A percentile compares a stretch with the other conserved stretches of the same genome.
Evolutionary conservation across 2,888 invertebrate genomes (phyloP).

Genomic region (Brenthis hecate): DNA sequence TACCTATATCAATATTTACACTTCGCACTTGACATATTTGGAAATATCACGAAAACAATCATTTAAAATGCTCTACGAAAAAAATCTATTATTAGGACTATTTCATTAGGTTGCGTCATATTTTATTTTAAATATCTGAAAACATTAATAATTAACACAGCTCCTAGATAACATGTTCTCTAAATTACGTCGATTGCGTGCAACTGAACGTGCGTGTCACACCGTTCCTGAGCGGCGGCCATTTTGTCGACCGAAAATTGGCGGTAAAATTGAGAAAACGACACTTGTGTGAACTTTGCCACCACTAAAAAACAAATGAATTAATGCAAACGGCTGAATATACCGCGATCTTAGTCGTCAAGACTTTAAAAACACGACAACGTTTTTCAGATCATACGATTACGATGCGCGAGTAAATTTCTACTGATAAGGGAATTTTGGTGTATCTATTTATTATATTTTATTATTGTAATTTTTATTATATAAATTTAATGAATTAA

Average conservation of each 20-base stretch:
- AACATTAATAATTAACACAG: constrained; percentile 35
- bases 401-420: too few relatives aligned
- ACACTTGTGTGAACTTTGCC: constrained; percentile 60
- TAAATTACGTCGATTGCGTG: constrained; percentile 54
- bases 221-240: constrained; percentile 61
- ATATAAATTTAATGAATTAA: too few relatives aligned
- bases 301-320: constrained; percentile 41
- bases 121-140: constrained; percentile 27
- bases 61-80: constrained; percentile 17
- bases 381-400: background rate
- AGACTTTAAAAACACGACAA: constrained; percentile 3
- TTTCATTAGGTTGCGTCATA: background rate
- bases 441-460: too few relatives aligned
- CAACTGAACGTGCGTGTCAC: constrained; percentile 57
- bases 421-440: too few relatives aligned
- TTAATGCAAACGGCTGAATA: constrained; percentile 33
- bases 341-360: constrained; percentile 8
- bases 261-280: constrained; percentile 76
- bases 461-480: too few relatives aligned
- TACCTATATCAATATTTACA: constrained; percentile 58
- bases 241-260: constrained; percentile 75
- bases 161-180: constrained; percentile 34
- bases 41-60: constrained; percentile 21
- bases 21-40: constrained; percentile 54
- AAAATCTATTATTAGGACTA: constrained; percentile 1